phyloP scores from a whole-genome alignment of 2,888 invertebrate species.

The Hirtodrosophila duncani region DNA sequence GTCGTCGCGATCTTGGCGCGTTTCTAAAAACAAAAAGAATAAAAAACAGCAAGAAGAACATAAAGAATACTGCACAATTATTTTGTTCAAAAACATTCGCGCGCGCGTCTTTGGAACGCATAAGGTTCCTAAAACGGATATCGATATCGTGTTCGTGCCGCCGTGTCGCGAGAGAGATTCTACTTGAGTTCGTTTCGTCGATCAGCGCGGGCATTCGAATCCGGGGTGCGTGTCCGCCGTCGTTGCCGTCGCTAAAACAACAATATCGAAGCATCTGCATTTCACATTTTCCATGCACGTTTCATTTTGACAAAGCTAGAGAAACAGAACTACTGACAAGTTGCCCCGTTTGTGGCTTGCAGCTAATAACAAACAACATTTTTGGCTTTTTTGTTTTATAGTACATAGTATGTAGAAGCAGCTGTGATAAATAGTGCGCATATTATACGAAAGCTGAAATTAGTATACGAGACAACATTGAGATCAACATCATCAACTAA shows the following conservation, averaged over 20 bases:
- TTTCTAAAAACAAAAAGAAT: too few relatives aligned
- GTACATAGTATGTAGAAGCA: slow-evolving; percentile 69
- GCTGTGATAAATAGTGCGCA: slow-evolving; percentile 74
- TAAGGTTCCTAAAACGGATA: too few relatives aligned
- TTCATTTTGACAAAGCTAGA: slow-evolving; percentile 1
- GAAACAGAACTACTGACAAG: slow-evolving; percentile 3
- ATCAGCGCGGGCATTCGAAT: background rate
- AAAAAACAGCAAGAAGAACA: too few relatives aligned
- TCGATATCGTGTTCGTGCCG: too few relatives aligned
- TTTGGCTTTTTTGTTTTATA: slow-evolving; percentile 51
- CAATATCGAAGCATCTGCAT: slow-evolving; percentile 16
- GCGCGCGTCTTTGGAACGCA: too few relatives aligned
- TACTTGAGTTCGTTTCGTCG: slow-evolving; percentile 9
- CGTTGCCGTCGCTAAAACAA: slow-evolving; percentile 52
- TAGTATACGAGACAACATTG: slow-evolving; percentile 54
- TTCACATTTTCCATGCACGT: slow-evolving; percentile 23
- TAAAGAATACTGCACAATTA: too few relatives aligned
- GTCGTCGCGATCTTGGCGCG: too few relatives aligned
- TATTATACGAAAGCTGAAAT: slow-evolving; percentile 63
- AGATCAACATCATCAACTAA: slow-evolving; percentile 15
- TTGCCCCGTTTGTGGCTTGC: slow-evolving; percentile 21
- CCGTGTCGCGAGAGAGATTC: too few relatives aligned
- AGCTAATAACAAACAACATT: slow-evolving; percentile 19
- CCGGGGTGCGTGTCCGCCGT: slow-evolving; percentile 20
- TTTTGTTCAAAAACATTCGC: too few relatives aligned